Base-by-base conservation (phyloP, 23 tunicate genomes). In the Corella eumyota region DNA sequence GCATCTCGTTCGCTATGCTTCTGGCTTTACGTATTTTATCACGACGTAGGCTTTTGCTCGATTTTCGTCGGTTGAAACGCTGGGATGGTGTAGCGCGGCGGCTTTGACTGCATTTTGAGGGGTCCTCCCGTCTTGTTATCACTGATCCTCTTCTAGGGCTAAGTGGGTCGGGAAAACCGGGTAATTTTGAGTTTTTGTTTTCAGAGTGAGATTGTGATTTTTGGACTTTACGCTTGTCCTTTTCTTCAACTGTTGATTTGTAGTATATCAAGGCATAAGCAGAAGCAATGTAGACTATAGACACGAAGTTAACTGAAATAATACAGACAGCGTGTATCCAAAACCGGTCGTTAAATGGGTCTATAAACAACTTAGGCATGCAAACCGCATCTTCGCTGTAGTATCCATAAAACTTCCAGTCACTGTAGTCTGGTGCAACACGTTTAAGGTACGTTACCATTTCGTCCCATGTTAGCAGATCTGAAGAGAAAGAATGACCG, bases 311-410 rank as follows among this genome's bases (percentile, higher is more conserved):
- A 17, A 84, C n/a, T 3, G 25, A 20, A n/a, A 84, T 50, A 25
- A 75, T 11, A 4, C 77, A 34, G 3, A 50, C 54, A 17, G 94
- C 72, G 64, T 75, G 69, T 36, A 45, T 29, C 94, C 94, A 84
- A 32, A 71, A 72, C 21, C 25, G 3, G 48, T 84, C 94, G 21
- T 60, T 62, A n/a, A n/a, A n/a, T 24, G 30, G 34, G 1, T 72
- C 36, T n/a, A 76, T 72, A 61, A 47, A 84, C 9, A 84, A 50
- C 40, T 84, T 75, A 4, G 94, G 94, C 70, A 84, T 74, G 67
- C 94, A 84, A 3, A 84, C 94, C 30, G 83, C 70, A 34, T 84
- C 84, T 32, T 64, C 94, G 66, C 94, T 84, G 68, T 84, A 84
- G 71, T 59, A 84, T 30, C 83, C 81, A 56, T 66, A 84, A 55